Percentiles rank a stretch among this genome's conserved stretches.
Conservation (phyloP, 2,113 vertebrate species). For the Tupaia chinensis region DNA sequence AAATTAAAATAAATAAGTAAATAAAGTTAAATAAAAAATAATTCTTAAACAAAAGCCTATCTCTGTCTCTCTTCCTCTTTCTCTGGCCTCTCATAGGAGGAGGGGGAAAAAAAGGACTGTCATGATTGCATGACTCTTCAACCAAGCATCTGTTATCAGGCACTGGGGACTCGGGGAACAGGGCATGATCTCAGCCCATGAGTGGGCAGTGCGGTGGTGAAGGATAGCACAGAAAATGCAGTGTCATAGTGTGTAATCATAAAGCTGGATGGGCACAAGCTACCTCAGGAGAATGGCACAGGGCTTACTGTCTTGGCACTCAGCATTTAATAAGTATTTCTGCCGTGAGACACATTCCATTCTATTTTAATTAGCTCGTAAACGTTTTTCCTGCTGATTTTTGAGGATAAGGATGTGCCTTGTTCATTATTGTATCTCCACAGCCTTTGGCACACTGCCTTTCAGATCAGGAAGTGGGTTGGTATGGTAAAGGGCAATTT, state of each 20-base stretch:
- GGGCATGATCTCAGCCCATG: conserved; percentile 1
- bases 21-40: too few species aligned
- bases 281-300: neutral
- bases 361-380: conserved; percentile 9
- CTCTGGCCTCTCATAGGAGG: too few species aligned
- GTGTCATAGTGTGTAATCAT: conserved; percentile 7
- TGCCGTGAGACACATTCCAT: neutral
- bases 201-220: too few species aligned
- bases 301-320: neutral
- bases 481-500: neutral
- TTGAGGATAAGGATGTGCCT: neutral
- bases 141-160: neutral
- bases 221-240: neutral
- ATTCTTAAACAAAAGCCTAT: too few species aligned
- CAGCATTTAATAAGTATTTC: neutral
- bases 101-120: too few species aligned
- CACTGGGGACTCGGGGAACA: neutral
- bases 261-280: neutral
- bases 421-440: neutral
- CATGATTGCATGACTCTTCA: neutral
- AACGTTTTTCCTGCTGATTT: neutral
- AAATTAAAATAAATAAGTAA: too few species aligned
- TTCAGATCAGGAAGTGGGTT: neutral
- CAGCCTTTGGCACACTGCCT: neutral
- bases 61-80: too few species aligned